Percentiles rank a stretch among this genome's conserved stretches.
Conservation (phyloP, 2,888 invertebrate species). For the Hyposoter dolosus region DNA sequence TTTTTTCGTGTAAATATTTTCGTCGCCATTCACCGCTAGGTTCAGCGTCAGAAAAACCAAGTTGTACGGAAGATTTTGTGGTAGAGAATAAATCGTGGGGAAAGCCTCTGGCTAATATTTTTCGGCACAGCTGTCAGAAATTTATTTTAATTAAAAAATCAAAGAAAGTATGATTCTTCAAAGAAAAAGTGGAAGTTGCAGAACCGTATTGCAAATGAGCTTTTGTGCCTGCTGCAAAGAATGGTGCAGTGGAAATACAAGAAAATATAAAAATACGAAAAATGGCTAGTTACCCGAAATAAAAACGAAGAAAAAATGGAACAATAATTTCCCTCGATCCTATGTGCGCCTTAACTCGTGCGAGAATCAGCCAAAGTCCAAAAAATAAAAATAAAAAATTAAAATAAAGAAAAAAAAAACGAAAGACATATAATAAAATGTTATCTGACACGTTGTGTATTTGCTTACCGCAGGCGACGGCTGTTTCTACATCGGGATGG, state of each 20-base stretch:
- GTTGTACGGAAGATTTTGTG: background rate
- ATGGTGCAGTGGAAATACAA: background rate
- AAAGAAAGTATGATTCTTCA: background rate
- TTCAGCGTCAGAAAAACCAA: background rate
- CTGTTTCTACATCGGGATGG: conserved; percentile 98
- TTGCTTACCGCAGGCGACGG: conserved; percentile 98
- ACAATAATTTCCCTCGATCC: conserved; percentile 16
- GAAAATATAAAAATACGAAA: conserved; percentile 50
- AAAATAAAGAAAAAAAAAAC: conserved; percentile 35
- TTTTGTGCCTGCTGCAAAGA: background rate
- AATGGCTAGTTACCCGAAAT: conserved; percentile 70
- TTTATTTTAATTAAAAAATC: background rate
- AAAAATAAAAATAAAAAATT: conserved; percentile 52
- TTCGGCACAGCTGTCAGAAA: background rate
- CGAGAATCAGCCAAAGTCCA: conserved; percentile 59
- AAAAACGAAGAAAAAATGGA: conserved; percentile 19
- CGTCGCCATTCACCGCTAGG: conserved; percentile 55
- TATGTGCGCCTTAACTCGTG: conserved; percentile 61
- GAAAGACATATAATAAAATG: conserved; percentile 67
- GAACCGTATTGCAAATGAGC: background rate
- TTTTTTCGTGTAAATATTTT: conserved; percentile 21
- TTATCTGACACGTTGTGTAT: conserved; percentile 87
- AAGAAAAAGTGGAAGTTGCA: background rate
- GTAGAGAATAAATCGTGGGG: background rate
- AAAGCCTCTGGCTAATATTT: background rate